These are phyloP conservation scores for Drosophila takahashii DNA, from an alignment of 1,140 invertebrate species.

Conservation along the genomic window DNA sequence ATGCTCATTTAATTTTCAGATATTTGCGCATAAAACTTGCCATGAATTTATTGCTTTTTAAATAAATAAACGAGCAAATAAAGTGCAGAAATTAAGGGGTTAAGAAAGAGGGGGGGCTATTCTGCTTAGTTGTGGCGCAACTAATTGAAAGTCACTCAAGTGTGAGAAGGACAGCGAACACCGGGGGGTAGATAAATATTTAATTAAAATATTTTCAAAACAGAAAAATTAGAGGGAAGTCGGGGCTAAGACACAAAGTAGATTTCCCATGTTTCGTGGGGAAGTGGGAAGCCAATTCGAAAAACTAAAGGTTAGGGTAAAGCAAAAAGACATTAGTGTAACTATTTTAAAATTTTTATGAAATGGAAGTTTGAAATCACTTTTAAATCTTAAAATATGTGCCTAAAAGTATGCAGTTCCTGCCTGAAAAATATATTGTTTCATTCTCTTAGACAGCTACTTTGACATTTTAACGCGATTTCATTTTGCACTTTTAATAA, in stretches of 20 bases:
- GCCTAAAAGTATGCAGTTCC: too few relatives aligned
- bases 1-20: constrained; percentile 81
- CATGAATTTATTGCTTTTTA: constrained; percentile 84
- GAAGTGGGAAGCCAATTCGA: too few relatives aligned
- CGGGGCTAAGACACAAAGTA: neutral
- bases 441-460: too few relatives aligned
- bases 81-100: constrained; percentile 66
- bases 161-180: constrained; percentile 45
- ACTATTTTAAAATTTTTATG: too few relatives aligned
- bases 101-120: neutral
- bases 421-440: too few relatives aligned
- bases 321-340: too few relatives aligned
- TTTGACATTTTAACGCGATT: too few relatives aligned
- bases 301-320: too few relatives aligned
- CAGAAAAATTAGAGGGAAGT: constrained; percentile 4
- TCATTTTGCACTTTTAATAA: too few relatives aligned
- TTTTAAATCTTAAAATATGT: too few relatives aligned
- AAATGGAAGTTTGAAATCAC: too few relatives aligned
- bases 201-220: constrained; percentile 72
- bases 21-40: constrained; percentile 83
- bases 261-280: neutral
- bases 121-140: constrained; percentile 71
- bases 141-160: constrained; percentile 83
- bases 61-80: constrained; percentile 84
- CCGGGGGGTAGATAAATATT: constrained; percentile 63